Conservation (phyloP, 2,888 invertebrate genomes). For the Sipha maydis region DNA sequence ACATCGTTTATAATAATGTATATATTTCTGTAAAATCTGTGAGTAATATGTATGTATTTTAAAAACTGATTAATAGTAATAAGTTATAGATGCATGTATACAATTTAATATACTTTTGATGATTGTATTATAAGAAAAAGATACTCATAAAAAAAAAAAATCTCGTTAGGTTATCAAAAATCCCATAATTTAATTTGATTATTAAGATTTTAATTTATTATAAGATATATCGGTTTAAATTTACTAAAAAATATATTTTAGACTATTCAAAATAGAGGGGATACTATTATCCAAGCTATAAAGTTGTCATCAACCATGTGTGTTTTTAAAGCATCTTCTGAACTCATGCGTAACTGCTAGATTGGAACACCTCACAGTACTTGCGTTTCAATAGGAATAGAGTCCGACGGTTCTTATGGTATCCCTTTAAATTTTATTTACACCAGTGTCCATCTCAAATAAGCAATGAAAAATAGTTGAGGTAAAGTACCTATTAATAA, state of each 20-base stretch:
- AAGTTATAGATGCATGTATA: no score
- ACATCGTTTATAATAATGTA: no score
- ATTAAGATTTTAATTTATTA: no score
- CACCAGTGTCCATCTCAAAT: conserved; percentile 84
- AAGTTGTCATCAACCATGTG: conserved; percentile 99
- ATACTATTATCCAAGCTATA: conserved; percentile 94
- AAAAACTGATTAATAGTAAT: no score
- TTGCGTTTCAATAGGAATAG: conserved; percentile 96
- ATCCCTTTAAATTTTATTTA: conserved; percentile 90
- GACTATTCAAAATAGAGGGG: conserved; percentile 96
- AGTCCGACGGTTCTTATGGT: conserved; percentile 95
- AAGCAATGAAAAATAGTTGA: conserved; percentile 89
- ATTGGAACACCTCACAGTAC: conserved; percentile 80
- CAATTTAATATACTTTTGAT: no score
- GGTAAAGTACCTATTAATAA: conserved; percentile 65
- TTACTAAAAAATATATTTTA: conserved; percentile 66
- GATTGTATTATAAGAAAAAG: no score
- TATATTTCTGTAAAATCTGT: no score
- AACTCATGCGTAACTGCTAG: conserved; percentile 98
- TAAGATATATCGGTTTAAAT: no score
- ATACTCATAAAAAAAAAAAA: no score
- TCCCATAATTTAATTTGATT: no score
- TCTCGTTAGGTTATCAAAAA: no score
- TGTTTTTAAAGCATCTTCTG: conserved; percentile 97
- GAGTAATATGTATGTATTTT: no score